Evolutionary conservation across 2,888 invertebrate genomes (phyloP).

Genomic region (Lutraria lutraria): DNA sequence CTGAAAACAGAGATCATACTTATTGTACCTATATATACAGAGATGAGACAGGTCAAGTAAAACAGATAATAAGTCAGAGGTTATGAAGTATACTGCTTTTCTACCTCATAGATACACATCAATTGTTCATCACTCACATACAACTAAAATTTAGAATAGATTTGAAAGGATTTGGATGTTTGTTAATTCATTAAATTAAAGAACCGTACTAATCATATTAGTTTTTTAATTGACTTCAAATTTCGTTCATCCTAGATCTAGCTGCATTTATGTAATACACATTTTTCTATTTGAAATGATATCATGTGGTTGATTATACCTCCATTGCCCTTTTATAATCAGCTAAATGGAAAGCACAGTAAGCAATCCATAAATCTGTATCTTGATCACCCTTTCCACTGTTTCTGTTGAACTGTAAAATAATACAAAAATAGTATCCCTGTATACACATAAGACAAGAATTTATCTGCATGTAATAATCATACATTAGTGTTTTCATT

Average conservation of each 20-base stretch:
- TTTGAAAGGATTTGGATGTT: too few species aligned
- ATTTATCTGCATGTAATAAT: too few species aligned
- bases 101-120: too few species aligned
- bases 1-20: slow-evolving; percentile 72
- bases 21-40: neutral
- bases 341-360: slow-evolving; percentile 97
- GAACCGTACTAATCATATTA: too few species aligned
- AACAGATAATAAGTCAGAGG: too few species aligned
- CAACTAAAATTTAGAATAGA: too few species aligned
- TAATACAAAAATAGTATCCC: neutral
- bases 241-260: neutral
- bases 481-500: too few species aligned
- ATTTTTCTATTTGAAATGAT: neutral
- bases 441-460: neutral
- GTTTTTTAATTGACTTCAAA: too few species aligned
- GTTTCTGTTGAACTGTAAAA: slow-evolving; percentile 88
- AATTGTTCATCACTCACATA: too few species aligned
- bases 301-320: slow-evolving; percentile 85
- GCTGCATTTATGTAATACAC: neutral
- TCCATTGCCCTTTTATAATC: slow-evolving; percentile 95
- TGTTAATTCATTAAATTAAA: too few species aligned
- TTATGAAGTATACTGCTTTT: too few species aligned
- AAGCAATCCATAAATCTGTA: slow-evolving; percentile 95
- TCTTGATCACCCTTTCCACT: slow-evolving; percentile 88
- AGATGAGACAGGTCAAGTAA: neutral